Base-by-base conservation (phyloP, 2,797 vertebrate genomes). In the Chrysocyon brachyurus region DNA sequence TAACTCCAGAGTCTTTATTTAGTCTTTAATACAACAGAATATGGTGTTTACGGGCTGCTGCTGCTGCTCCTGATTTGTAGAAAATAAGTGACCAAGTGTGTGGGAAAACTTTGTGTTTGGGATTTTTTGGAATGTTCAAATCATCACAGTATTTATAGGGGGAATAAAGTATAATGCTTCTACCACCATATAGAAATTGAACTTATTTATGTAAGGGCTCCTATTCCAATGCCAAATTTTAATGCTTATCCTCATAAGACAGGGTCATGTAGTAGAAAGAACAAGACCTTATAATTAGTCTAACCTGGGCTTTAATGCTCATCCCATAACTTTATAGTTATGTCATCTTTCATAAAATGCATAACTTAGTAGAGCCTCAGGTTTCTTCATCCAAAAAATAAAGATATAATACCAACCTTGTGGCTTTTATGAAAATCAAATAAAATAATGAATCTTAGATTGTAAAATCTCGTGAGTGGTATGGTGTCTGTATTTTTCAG, bases 331-430 rank as follows among this genome's bases (percentile, higher is more conserved):
- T 83, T 82, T 68, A 90, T 46, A 63, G 19, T 5, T 46, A 11
- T 78, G 28, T n/a, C 49, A 40, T 64, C 22, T 79, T 82, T 89
- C 28, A 54, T 81, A 88, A 72, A 83, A 87, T 87, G 87, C 3
- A 11, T 52, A 75, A 68, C 26, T 66, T 73, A 75, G 59, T 61
- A 15, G 9, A 87, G 11, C 8, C 6, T 91, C 31, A 12, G 1
- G 1, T 81, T 73, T 90, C 24, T 87, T 95, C 46, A 78, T 75
- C 72, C 90, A 28, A 93, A 87, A 94, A 46, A 40, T 92, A 93
- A 91, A n/a, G 6, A 11, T 56, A 1, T 46, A 40, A 78, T 40
- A 72, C 17, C 11, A 90, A 87, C 16, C 68, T 72, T 89, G 12
- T 28, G 11, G 5, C 12, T 81, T 87, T 93, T 73, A 63, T 88